Percentiles rank a stretch among this genome's conserved stretches.
Evolutionary conservation across 2,888 invertebrate genomes (phyloP).

Genomic region (Chydorus sphaericus): DNA sequence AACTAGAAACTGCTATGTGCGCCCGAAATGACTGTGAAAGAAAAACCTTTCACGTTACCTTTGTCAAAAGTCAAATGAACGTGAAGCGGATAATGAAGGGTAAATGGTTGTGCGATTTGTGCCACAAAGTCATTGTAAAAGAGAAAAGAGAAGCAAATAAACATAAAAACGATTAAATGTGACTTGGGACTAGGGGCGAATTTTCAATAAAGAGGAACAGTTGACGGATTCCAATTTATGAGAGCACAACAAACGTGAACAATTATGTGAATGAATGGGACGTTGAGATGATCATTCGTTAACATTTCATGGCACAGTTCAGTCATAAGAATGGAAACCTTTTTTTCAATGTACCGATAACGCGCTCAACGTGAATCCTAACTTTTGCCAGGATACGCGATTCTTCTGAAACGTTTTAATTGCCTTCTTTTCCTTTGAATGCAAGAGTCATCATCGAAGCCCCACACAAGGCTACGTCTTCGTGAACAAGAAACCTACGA

Average conservation of each 20-base stretch:
- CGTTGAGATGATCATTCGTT: neutral
- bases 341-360: slow-evolving; percentile 17
- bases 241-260: neutral
- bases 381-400: slow-evolving; percentile 17
- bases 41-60: too few species aligned
- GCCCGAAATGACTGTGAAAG: too few species aligned
- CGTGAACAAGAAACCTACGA: slow-evolving; percentile 19
- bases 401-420: slow-evolving; percentile 13
- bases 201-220: neutral
- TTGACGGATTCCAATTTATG: neutral
- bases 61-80: too few species aligned
- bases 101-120: too few species aligned
- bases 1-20: too few species aligned
- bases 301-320: neutral
- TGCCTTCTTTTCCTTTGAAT: slow-evolving; percentile 15
- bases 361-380: slow-evolving; percentile 19
- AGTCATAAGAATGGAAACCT: slow-evolving; percentile 16
- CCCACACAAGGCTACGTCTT: slow-evolving; percentile 15
- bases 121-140: too few species aligned
- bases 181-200: too few species aligned
- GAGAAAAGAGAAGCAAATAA: too few species aligned
- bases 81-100: too few species aligned
- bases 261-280: neutral
- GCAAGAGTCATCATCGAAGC: slow-evolving; percentile 17
- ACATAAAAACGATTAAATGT: too few species aligned